Base-by-base conservation (phyloP, 2,113 vertebrate species). In the Ctenodactylus gundi region DNA sequence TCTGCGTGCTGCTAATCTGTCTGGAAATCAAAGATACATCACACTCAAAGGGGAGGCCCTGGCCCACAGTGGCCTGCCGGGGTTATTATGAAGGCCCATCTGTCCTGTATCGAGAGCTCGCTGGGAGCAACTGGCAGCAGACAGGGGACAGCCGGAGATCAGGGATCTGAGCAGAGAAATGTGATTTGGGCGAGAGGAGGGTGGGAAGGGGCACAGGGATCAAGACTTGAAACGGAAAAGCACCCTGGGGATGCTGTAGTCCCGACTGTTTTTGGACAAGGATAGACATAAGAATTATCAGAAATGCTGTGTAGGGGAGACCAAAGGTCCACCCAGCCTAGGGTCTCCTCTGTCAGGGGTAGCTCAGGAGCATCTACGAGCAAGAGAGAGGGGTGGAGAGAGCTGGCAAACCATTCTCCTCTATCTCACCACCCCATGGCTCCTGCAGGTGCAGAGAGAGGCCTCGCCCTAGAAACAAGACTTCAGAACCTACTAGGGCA, bases 1-100 rank as follows among this genome's bases (percentile, higher is more conserved):
- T 96, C 89, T 97, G 65, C 81, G 87, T 80, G 84, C 91, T 85
- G 94, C 91, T 97, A 96, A 97, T 97, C 93, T 96, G 87, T 95
- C 39, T 67, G 95, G 89, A 95, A 96, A 97, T 97, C 97, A 97
- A 97, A 97, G 95, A 76, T 70, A 70, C n/a, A 72, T 29, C 76
- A 78, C 76, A 76, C 95, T 97, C 90, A 95, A 97, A 95, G 95
- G 91, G 96, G 96, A 95, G 86, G 94, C 86, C 87, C 86, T 76
- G 67, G 86, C 94, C 91, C 90, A 84, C 57, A 70, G 95, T 92
- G 65, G 65, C 95, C 86, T 91, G 84, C 75, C 44, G 91, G 93
- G 80, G 85, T 96, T 97, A 95, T 95, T 97, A 93, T 91, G 86
- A 95, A 95, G 93, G 72, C 60, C 80, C 55, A 85, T 93, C 93